Conservation (phyloP, 2,797 vertebrate species). For the Danio tinwini region DNA sequence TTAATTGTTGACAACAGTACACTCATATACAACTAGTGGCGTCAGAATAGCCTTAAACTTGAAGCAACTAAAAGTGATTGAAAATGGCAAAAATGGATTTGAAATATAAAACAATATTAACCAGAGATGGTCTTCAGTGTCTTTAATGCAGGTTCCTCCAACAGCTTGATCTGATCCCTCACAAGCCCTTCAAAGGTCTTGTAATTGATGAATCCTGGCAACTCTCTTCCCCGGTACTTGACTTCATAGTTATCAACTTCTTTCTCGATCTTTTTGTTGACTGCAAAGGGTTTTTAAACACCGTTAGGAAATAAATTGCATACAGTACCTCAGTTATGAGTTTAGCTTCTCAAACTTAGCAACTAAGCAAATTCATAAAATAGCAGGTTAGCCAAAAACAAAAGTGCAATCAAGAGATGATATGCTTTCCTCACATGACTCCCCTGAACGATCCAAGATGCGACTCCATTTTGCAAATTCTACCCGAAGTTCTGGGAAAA, state of each 20-base stretch:
- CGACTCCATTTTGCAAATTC: conserved; percentile 71
- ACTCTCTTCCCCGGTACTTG: conserved; percentile 82
- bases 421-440: conserved; percentile 62
- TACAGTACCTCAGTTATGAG: not conserved
- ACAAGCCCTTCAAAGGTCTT: conserved; percentile 84
- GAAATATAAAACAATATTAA: conserved; percentile 46
- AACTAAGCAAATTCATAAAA: too few species aligned
- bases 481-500: conserved; percentile 70
- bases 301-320: not conserved
- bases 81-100: not conserved
- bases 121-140: conserved; percentile 75
- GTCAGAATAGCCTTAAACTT: not conserved
- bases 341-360: not conserved
- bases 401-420: not conserved
- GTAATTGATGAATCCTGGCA: conserved; percentile 87
- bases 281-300: conserved; percentile 65
- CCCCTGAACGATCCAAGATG: conserved; percentile 59
- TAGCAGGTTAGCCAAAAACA: not conserved
- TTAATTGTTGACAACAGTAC: not conserved
- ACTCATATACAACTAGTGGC: not conserved
- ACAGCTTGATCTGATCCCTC: conserved; percentile 74
- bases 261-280: conserved; percentile 52
- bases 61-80: not conserved
- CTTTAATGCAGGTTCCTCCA: conserved; percentile 82
- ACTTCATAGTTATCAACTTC: conserved; percentile 74